Evolutionary conservation across 92 coral and sea anemone genomes (phyloP).

Genomic region (Phenganax marumi): DNA sequence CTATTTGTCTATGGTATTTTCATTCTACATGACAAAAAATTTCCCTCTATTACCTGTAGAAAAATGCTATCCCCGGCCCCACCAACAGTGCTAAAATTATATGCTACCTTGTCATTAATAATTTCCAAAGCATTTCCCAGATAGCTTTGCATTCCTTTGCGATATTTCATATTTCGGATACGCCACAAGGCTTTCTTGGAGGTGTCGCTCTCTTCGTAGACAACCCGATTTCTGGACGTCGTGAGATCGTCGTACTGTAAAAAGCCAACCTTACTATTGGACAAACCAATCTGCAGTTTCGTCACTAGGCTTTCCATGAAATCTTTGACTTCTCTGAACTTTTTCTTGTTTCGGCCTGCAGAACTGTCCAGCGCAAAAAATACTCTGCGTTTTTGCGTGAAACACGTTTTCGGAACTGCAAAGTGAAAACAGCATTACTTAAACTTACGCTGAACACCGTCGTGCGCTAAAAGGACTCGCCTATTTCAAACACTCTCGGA

Average conservation of each 20-base stretch:
- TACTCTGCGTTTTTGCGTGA: constrained; percentile 18
- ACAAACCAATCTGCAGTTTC: constrained; percentile 33
- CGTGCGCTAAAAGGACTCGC: no score
- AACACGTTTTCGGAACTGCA: constrained; percentile 29
- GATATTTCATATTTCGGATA: constrained; percentile 34
- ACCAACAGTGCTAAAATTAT: neutral
- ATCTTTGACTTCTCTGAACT: constrained; percentile 25
- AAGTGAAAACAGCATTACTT: neutral
- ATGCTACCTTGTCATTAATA: constrained; percentile 16
- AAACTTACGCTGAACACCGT: no score
- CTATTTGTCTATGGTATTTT: no score
- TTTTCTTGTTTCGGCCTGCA: constrained; percentile 25
- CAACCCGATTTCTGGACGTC: constrained; percentile 3
- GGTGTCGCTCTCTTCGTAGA: neutral
- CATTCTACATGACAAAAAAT: no score
- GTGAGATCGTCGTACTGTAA: constrained; percentile 31
- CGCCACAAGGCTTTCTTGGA: constrained; percentile 17
- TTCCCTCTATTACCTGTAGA: no score
- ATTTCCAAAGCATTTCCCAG: constrained; percentile 30
- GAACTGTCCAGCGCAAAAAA: constrained; percentile 38
- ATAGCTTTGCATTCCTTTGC: constrained; percentile 13
- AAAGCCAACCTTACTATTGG: constrained; percentile 25
- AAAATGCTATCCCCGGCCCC: no score
- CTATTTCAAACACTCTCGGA: no score
- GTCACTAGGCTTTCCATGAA: constrained; percentile 27